Evolutionary conservation across 2,797 vertebrate species (phyloP), one percentile per base, ranked within the genome.

Genomic region (Spondyliosoma cantharus): DNA sequence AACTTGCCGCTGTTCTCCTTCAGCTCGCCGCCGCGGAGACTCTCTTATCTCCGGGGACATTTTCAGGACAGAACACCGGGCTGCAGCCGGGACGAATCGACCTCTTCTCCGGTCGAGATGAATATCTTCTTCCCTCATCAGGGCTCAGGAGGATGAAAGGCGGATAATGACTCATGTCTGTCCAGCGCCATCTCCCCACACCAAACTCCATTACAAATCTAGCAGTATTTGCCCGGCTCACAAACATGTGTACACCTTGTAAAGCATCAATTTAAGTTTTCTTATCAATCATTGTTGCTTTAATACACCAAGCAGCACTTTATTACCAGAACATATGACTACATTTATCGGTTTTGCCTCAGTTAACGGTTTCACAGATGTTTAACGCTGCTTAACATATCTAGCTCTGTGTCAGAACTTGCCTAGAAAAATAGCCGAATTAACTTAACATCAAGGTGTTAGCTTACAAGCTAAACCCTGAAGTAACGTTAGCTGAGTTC

Each of bases 31-130:
- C 43, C 24, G 45, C 4, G 45, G 45, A 1, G 11, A 7, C 19
- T 15, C 1, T 11, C 59, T 17, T 5, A 0, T 9, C 54, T 65
- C n/a, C 50, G 13, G 71, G 72, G 76, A 83, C 76, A 16, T 68
- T 58, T 62, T 1, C 50, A 24, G 66, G 74, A 73, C 74, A 16
- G 63, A 71, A 71, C 54, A 27, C 60, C 43, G 29, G 43, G 37
- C 80, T 53, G 59, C 65, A 22, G 48, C 56, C 56, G 60, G 58
- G 43, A 57, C 29, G 14, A 22, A 27, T 62, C 56, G 67, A 67
- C 57, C 68, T 20, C 22, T n/a, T 3, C 2, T 54, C 49, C 14
- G 71, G 56, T 42, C 19, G 3, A 29, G 17, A 50, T 16, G 42
- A 25, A 14, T 20, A 43, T 54, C 71, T 3, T 59, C 48, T 37